Percentiles rank a stretch among this genome's conserved stretches.
Conservation (phyloP, 2,888 invertebrate species). For the Panopea generosa region DNA sequence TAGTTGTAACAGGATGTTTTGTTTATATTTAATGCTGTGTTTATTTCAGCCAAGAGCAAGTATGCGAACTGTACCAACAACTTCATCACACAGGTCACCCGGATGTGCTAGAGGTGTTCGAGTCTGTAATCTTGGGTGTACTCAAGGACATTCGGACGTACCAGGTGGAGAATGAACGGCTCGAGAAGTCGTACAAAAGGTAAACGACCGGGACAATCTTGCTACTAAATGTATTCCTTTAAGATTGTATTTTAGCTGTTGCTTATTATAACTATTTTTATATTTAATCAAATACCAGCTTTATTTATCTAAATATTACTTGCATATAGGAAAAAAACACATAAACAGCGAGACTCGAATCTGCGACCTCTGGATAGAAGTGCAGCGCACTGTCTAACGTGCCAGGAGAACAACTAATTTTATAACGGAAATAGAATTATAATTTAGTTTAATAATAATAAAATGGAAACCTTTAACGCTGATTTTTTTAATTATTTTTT, state of each 20-base stretch:
- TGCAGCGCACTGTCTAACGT: slow-evolving; percentile 1
- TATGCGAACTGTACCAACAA: slow-evolving; percentile 86
- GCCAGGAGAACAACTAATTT: neutral
- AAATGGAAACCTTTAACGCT: too few relatives aligned
- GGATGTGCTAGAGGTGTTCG: slow-evolving; percentile 86
- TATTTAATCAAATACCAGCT: neutral
- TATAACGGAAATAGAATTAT: neutral
- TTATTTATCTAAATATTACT: neutral
- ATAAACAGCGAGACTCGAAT: slow-evolving; percentile 11
- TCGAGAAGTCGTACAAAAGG: slow-evolving; percentile 87
- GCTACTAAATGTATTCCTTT: too few relatives aligned
- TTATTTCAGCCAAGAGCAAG: slow-evolving; percentile 87
- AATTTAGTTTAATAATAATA: neutral
- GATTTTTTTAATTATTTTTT: too few relatives aligned
- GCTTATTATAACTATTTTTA: too few relatives aligned
- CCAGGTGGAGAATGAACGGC: slow-evolving; percentile 87
- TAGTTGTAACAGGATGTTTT: too few relatives aligned
- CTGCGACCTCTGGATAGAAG: slow-evolving; percentile 8
- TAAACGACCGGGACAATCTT: too few relatives aligned
- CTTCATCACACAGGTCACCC: slow-evolving; percentile 86
- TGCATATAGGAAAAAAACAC: neutral
- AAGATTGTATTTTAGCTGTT: too few relatives aligned
- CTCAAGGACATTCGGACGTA: slow-evolving; percentile 87
- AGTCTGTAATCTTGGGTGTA: slow-evolving; percentile 87
- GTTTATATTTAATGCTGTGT: too few relatives aligned